Conservation (phyloP, 2,113 vertebrate genomes). For the Gulo gulo region DNA sequence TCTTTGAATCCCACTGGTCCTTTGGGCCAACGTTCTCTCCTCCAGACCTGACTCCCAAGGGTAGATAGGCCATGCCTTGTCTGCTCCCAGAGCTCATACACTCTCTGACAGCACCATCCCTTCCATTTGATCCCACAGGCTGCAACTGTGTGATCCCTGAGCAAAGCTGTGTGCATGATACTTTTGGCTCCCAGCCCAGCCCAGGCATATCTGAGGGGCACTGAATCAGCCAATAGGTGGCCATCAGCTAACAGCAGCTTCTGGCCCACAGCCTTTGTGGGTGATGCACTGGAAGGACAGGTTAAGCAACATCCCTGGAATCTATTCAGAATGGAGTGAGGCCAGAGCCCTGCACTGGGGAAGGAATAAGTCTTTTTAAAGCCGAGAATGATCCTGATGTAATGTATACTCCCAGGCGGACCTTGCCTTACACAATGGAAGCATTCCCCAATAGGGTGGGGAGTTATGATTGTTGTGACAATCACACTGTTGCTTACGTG, state of each 20-base stretch:
- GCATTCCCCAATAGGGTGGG: not conserved
- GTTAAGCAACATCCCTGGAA: not conserved
- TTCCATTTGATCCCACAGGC: not conserved
- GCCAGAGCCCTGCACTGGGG: not conserved
- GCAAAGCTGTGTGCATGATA: not conserved
- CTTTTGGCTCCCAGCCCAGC: not conserved
- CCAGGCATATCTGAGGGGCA: not conserved
- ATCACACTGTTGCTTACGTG: not conserved
- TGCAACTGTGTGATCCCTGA: not conserved
- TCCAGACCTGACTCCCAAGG: not conserved
- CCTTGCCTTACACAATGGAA: not conserved
- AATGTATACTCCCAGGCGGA: not conserved
- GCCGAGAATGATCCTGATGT: not conserved
- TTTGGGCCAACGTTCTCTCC: not conserved
- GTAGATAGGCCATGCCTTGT: not conserved
- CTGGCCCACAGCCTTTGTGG: not conserved
- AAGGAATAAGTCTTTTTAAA: not conserved
- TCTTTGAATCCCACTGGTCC: not conserved
- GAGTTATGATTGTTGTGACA: too few species aligned
- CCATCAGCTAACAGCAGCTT: not conserved
- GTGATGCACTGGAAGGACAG: not conserved
- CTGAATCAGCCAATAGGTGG: not conserved
- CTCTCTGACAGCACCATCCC: not conserved
- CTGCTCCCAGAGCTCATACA: not conserved
- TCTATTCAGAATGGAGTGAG: not conserved